These are phyloP conservation scores for Drymodes brunneopygia DNA, from an alignment of 2,113 vertebrate genomes.

Conservation along the genomic window DNA sequence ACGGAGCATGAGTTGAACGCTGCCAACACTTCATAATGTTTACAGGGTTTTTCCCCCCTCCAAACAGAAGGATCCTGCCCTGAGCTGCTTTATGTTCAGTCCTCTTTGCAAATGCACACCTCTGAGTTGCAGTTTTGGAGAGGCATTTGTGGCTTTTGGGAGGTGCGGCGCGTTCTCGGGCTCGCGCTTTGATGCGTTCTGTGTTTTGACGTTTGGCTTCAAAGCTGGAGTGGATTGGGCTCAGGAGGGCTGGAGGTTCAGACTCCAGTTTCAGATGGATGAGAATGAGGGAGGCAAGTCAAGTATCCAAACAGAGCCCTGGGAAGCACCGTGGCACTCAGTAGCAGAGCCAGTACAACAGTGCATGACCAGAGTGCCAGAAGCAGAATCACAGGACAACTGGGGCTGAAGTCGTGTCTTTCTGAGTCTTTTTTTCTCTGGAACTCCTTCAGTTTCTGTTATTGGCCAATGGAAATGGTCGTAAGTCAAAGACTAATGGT, in stretches of 20 bases:
- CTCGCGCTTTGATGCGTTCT: neutral
- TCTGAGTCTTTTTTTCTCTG: neutral
- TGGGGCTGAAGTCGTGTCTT: neutral
- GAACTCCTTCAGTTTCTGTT: neutral
- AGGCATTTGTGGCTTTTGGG: neutral
- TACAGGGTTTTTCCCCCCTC: neutral
- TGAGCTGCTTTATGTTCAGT: neutral
- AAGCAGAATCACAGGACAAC: neutral
- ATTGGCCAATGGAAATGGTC: neutral
- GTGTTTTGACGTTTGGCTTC: neutral
- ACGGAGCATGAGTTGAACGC: neutral
- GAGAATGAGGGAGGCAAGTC: neutral
- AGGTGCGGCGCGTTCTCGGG: fast-evolving
- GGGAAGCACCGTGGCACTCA: neutral
- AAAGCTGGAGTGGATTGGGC: neutral
- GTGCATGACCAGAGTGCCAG: neutral
- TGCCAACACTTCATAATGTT: neutral
- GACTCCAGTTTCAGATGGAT: neutral
- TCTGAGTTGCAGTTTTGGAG: neutral
- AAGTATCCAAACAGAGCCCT: neutral
- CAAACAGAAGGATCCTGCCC: neutral
- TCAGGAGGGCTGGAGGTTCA: neutral
- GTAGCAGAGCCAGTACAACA: neutral
- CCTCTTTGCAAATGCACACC: neutral
- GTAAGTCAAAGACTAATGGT: neutral